Evolutionary conservation across 1,140 invertebrate species (phyloP).

Genomic region (Gyrodactylus bullatarudis): DNA sequence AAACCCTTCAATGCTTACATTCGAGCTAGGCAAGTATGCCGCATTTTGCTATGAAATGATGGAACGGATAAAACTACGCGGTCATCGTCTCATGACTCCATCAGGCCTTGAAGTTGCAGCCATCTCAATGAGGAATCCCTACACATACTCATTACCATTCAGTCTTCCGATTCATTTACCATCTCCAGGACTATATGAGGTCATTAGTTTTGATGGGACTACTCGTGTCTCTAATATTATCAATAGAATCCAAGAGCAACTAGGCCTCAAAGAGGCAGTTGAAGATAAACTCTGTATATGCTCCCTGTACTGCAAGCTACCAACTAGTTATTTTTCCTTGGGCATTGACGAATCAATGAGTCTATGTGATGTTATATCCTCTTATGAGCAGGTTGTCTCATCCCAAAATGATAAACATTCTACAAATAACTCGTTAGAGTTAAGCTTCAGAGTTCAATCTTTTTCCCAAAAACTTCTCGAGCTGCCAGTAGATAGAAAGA

Average conservation of each 20-base stretch:
- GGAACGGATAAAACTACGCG: background rate
- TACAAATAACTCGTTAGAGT: background rate
- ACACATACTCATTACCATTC: constrained; percentile 4
- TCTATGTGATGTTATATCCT: background rate
- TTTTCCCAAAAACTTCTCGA: background rate
- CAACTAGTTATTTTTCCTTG: background rate
- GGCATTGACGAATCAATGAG: background rate
- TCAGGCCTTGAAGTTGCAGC: background rate
- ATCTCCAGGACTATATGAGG: background rate
- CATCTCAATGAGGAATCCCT: constrained; percentile 2
- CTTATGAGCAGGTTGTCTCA: background rate
- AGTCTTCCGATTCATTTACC: background rate
- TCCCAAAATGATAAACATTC: background rate
- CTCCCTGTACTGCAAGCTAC: background rate
- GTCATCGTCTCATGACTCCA: background rate
- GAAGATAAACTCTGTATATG: background rate
- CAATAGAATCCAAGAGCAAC: background rate
- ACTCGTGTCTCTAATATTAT: background rate
- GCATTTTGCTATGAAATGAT: constrained; percentile 2
- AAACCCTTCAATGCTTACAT: background rate
- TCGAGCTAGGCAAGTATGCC: background rate
- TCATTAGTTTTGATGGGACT: background rate
- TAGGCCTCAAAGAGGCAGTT: background rate
- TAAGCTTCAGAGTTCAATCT: background rate
- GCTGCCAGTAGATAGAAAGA: background rate